Percentiles rank a stretch among this genome's conserved stretches.
Evolutionary conservation across 2,797 vertebrate species (phyloP).

Genomic region (Rousettus madagascariensis): DNA sequence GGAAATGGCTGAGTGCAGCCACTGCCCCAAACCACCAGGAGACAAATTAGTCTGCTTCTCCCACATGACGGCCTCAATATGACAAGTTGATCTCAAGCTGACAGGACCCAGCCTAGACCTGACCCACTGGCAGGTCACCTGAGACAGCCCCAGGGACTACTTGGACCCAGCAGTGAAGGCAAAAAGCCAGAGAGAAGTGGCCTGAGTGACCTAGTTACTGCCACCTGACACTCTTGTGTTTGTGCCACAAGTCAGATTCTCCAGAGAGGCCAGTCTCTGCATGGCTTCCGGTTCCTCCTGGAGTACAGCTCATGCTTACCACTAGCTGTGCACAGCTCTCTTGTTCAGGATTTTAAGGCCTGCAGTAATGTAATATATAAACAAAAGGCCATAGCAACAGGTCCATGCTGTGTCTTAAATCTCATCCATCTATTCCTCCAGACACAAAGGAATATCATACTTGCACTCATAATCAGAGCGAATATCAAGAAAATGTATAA

Average conservation of each 20-base stretch:
- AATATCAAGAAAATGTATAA: neutral
- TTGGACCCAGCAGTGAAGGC: neutral
- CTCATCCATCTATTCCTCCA: neutral
- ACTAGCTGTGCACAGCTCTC: neutral
- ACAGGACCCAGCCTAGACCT: neutral
- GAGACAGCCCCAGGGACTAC: neutral
- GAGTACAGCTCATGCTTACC: neutral
- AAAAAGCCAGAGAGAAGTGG: slow-evolving; percentile 31
- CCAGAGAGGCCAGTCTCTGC: neutral
- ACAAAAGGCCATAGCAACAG: neutral
- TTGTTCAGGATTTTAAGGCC: neutral
- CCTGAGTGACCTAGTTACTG: neutral
- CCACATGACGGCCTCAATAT: neutral
- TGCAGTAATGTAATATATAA: neutral
- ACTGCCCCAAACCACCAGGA: neutral
- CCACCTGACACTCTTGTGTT: neutral
- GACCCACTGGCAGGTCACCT: neutral
- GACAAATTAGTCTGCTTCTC: neutral
- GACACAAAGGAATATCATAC: neutral
- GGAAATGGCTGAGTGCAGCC: neutral
- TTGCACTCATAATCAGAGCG: neutral
- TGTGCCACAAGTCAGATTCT: slow-evolving; percentile 37
- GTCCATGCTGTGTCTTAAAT: neutral
- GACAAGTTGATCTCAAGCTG: neutral
- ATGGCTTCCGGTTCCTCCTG: slow-evolving; percentile 39